Base-by-base conservation (phyloP, 2,113 vertebrate species). In the Jaculus jaculus region DNA sequence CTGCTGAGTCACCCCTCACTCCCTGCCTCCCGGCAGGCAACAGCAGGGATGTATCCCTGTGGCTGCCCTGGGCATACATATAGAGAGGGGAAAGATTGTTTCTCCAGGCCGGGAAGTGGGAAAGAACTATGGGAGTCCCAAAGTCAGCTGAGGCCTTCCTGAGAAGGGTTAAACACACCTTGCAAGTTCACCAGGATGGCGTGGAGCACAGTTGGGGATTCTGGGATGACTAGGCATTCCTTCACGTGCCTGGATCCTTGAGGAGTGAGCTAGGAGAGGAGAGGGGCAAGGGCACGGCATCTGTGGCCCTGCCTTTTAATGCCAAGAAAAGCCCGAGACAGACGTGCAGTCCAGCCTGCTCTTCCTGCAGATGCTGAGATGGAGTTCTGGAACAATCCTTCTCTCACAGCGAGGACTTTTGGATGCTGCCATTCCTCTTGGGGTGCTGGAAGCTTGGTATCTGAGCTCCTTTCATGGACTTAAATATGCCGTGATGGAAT, bases 71-170 rank as follows among this genome's bases (percentile, higher is more conserved):
- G 42, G 42, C 42, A 47, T 47, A 47, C 42, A 47, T 47, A 83
- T 32, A 32, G 5, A 0, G n/a, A 18, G 1, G 30, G 6, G 11
- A 10, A 23, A 39, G 5, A 32, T 60, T n/a, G 1, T 54, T 61
- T 77, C 72, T 69, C 39, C 26, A 30, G 63, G 12, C 26, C 72
- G 58, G 26, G 60, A 32, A 3, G 8, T 32, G 4, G 37, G 15
- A 7, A 20, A 28, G 60, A 63, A 60, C 7, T 3, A 5, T 6
- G 32, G 2, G 51, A 84, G 51, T 91, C 92, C 94, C 7, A 20
- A 81, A 54, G 21, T 26, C n/a, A 74, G 66, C 42, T 73, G 7
- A 39, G 28, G 73, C 10, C 83, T 79, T 73, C 92, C 95, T 18
- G 23, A 65, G 24, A 54, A 72, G 20, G 37, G 30, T 26, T 20